These are phyloP conservation scores for Drosophila aldrichi DNA, from an alignment of 2,888 invertebrate genomes.

Conservation along the genomic window DNA sequence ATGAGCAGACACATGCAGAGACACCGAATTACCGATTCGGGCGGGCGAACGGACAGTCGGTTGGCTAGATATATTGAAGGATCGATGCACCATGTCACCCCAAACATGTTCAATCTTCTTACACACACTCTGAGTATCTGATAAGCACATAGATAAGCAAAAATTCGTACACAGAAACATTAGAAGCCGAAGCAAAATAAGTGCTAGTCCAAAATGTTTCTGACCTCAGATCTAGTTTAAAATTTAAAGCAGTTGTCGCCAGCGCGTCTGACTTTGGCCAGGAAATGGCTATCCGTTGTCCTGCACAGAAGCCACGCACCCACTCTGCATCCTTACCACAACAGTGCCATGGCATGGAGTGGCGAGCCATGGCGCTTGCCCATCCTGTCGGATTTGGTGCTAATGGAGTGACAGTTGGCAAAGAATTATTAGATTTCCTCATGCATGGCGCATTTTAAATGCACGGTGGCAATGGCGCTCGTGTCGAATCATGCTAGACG, in stretches of 20 bases:
- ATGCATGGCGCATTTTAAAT: constrained; percentile 64
- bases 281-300: constrained; percentile 47
- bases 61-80: constrained; percentile 43
- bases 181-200: constrained; percentile 11
- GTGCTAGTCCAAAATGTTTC: constrained; percentile 17
- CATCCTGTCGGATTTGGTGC: constrained; percentile 62
- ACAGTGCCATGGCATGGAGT: background rate
- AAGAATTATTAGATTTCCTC: constrained; percentile 78
- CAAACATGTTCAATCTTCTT: constrained; percentile 15
- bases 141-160: background rate
- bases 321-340: constrained; percentile 6
- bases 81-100: constrained; percentile 56
- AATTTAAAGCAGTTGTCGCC: constrained; percentile 30
- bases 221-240: constrained; percentile 23
- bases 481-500: constrained; percentile 37
- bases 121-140: background rate
- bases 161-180: background rate
- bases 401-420: constrained; percentile 76
- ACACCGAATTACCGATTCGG: background rate
- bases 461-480: constrained; percentile 10
- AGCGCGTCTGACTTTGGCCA: constrained; percentile 26
- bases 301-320: constrained; percentile 5
- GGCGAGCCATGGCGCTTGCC: constrained; percentile 17
- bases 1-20: constrained; percentile 1
- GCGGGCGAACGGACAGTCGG: background rate